phyloP scores from a whole-genome alignment of 2,888 invertebrate species.

The Melolontha melolontha region DNA sequence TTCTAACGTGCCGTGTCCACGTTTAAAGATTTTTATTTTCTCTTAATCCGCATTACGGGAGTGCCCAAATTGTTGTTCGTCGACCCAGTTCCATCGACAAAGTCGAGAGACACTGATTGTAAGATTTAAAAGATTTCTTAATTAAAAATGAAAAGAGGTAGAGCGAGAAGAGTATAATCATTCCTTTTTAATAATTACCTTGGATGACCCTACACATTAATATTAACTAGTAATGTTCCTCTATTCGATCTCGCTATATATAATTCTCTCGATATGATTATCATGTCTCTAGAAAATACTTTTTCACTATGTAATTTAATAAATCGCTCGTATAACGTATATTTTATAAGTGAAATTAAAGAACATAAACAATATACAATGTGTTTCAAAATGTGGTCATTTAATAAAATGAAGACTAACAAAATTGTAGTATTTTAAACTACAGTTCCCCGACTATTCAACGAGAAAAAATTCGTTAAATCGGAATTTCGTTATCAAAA shows the following conservation, averaged over 20 bases:
- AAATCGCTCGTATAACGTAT: too few relatives aligned
- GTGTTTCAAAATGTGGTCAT: too few relatives aligned
- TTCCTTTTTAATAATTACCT: constrained; percentile 18
- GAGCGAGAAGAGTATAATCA: neutral
- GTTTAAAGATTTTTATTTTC: constrained; percentile 9
- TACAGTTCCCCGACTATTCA: too few relatives aligned
- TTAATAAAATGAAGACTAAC: too few relatives aligned
- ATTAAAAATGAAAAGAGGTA: neutral
- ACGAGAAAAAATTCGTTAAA: too few relatives aligned
- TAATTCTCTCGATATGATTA: neutral
- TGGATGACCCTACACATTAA: constrained; percentile 1
- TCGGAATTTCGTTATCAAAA: too few relatives aligned
- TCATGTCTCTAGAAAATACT: too few relatives aligned
- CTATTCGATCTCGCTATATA: neutral
- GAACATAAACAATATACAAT: too few relatives aligned
- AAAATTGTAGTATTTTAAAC: too few relatives aligned
- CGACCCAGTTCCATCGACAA: constrained; percentile 32
- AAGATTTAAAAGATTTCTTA: neutral
- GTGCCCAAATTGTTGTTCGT: constrained; percentile 24
- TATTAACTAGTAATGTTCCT: neutral
- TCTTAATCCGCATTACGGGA: constrained; percentile 21
- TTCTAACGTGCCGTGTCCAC: constrained; percentile 24
- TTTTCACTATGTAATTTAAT: too few relatives aligned
- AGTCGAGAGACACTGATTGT: neutral
- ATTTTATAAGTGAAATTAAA: too few relatives aligned